Base-by-base conservation (phyloP, 2,797 vertebrate species). In the Amazona finschi region DNA sequence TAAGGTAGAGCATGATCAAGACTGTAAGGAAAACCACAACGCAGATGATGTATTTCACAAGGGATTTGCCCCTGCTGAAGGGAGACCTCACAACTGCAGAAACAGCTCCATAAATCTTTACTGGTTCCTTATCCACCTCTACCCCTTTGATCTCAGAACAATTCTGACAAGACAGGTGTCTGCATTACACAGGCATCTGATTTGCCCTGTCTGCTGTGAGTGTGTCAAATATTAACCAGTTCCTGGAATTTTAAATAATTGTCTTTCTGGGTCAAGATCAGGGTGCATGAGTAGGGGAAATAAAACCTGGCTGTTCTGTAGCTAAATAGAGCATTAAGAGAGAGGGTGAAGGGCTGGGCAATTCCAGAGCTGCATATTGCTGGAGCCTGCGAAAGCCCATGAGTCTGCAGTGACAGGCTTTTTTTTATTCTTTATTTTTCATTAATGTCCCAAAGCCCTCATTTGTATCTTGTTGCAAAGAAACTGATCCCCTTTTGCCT, bases 211-310 rank as follows among this genome's bases (percentile, higher is more conserved):
- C 49, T 80, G 72, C 87, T 1, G 0, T 6, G 30, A 36, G 57
- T 22, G 10, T 25, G 60, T 19, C 77, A 86, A 12, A 55, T 77
- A 38, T 47, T 19, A 76, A 73, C 25, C 0, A 3, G 57, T 20
- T 75, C 44, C 65, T 33, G 46, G 38, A 62, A 73, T 28, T 52
- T 9, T 16, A 86, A 81, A 65, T 18, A 36, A 84, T 69, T 71
- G 39, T 30, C 61, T 80, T 70, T 62, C 79, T 77, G 86, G 80
- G 86, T 92, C 76, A 74, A 24, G 86, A 93, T 55, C 27, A 49
- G 84, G 83, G 86, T 66, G 62, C 47, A 46, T 2, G 1, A 76
- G 27, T 1, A 62, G 16, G 39, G 19, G 31, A 77, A 58, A 36
- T 50, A 62, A 70, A 60, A 41, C 36, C 18, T 49, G 31, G 18